These are phyloP conservation scores for Protobothrops flavoviridis DNA, from an alignment of 2,113 vertebrate species.

Conservation along the genomic window DNA sequence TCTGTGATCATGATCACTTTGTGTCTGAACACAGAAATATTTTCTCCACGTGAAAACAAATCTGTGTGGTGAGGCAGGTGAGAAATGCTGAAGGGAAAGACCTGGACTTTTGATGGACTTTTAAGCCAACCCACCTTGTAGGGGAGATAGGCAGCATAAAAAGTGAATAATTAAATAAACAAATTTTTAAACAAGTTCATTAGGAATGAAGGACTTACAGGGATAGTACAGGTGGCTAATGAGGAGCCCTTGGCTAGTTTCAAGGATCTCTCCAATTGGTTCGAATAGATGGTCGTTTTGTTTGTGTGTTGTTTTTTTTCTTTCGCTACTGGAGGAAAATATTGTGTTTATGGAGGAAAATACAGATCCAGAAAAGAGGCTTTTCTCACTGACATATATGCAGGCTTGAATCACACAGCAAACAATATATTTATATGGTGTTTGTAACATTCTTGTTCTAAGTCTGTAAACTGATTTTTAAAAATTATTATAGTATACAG, in stretches of 20 bases:
- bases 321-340: background rate
- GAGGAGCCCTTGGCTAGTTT: background rate
- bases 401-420: background rate
- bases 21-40: too few relatives aligned
- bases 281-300: background rate
- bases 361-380: background rate
- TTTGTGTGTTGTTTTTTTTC: background rate
- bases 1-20: background rate
- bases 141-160: background rate
- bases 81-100: constrained; percentile 39
- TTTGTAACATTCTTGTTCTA: too few relatives aligned
- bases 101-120: constrained; percentile 44
- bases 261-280: background rate
- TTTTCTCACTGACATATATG: too few relatives aligned
- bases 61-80: background rate
- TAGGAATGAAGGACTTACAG: background rate
- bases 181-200: background rate
- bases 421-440: background rate
- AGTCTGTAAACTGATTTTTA: background rate
- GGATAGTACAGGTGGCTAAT: background rate
- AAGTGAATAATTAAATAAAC: background rate
- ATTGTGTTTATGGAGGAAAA: background rate
- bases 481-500: background rate
- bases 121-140: background rate
- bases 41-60: background rate